Conservation (phyloP, 1,140 invertebrate species). For the Armadillidium nasatum region DNA sequence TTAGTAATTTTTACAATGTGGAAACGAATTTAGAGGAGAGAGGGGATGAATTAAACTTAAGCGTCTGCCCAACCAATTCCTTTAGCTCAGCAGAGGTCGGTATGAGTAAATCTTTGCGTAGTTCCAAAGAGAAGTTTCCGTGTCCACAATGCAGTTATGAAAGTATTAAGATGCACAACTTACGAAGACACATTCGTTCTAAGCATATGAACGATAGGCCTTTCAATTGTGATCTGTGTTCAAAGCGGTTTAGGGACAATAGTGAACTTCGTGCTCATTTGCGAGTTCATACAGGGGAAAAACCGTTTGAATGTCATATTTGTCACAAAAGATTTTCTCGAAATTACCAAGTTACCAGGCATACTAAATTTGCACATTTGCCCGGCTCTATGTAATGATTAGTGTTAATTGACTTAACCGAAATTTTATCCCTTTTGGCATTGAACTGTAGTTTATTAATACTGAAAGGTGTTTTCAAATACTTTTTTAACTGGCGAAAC, state of each 20-base stretch:
- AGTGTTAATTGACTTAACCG: too few relatives aligned
- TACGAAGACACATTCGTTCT: slow-evolving; percentile 33
- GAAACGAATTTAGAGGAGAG: background rate
- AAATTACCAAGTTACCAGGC: too few relatives aligned
- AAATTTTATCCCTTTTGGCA: too few relatives aligned
- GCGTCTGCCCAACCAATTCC: slow-evolving; percentile 19
- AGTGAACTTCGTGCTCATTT: slow-evolving; percentile 19
- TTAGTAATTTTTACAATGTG: too few relatives aligned
- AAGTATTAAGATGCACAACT: slow-evolving; percentile 25
- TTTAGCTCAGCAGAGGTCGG: slow-evolving; percentile 4
- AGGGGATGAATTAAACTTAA: slow-evolving; percentile 8
- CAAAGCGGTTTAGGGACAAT: background rate
- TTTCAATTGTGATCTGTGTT: slow-evolving; percentile 29
- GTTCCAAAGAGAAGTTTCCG: slow-evolving; percentile 29
- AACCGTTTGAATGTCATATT: slow-evolving; percentile 8
- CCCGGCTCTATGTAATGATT: too few relatives aligned
- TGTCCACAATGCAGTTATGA: background rate
- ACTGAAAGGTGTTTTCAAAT: too few relatives aligned
- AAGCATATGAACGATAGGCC: slow-evolving; percentile 32
- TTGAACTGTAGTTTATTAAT: too few relatives aligned
- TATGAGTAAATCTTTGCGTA: slow-evolving; percentile 31
- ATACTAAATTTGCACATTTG: too few relatives aligned
- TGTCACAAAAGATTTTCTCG: background rate
- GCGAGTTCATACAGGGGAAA: slow-evolving; percentile 20
- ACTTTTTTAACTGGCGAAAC: too few relatives aligned